Evolutionary conservation across 2,113 vertebrate species (phyloP), one percentile per base, ranked within the genome.

Genomic region (Apus apus): DNA sequence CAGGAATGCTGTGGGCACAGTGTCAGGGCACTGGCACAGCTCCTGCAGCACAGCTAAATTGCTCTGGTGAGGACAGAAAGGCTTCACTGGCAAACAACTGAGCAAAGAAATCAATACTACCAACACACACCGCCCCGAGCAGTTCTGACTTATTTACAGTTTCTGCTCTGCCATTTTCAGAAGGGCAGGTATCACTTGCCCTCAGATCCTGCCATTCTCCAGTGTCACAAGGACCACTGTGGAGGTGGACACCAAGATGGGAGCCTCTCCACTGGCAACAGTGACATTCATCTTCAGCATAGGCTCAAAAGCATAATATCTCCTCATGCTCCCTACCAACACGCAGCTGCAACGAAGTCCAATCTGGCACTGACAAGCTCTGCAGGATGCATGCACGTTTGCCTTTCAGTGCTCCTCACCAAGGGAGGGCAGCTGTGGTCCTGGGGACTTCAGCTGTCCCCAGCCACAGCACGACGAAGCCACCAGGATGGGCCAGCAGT

Each of bases 161-260:
- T 46, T 18, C 75, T 46, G 70, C 34, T 57, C 22, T 30, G 38
- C 48, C 0, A 0, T 23, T 32, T 7, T 25, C 78, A 50, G 61
- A 43, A 29, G 3, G 3, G 32, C 0, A 4, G 22, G 40, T 51
- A 71, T 32, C 2, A 0, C 61, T 22, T 36, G 74, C 30, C 45
- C 50, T 6, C 11, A 5, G 4, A 6, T 5, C 23, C 70, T 22
- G 0, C 21, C 61, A 23, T 7, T 43, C 43, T 46, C 15, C 8
- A 15, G 51, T 2, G 1, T 9, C 8, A 4, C 2, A 8, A 43
- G 50, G 54, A 68, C 10, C 51, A 26, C 9, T 5, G 3, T 0
- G 0, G 26, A 46, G 13, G 2, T 0, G 3, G 43, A 23, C 1
- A 0, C 4, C 1, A 2, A 12, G 26, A 51, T 1, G 0, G 45